Base-by-base conservation (phyloP, 2,888 invertebrate genomes). In the Xanthia icteritia region DNA sequence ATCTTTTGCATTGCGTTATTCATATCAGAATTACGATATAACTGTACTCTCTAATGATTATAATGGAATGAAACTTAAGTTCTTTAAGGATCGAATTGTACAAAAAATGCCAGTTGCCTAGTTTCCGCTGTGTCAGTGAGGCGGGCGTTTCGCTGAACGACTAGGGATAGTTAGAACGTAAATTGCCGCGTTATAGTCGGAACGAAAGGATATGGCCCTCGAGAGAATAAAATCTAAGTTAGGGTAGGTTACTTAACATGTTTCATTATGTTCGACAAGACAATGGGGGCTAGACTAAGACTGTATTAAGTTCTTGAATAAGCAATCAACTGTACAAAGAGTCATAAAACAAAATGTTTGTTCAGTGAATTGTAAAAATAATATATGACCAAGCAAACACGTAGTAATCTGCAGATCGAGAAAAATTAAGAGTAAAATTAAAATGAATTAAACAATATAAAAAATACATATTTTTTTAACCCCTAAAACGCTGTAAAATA, bases 181-280 rank as follows among this genome's bases (percentile, higher is more conserved):
- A 92, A 93, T 92, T 90, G 90, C 86, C 87, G 86, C 81, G 86
- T 90, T 90, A 89, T 88, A 88, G 87, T 86, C 88, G 86, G 87
- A 89, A 90, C 86, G 68, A 76, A 84, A 83, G 80, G 77, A 78
- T 80, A 80, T 85, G 80, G 83, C 61, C 82, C 81, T 70, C 74
- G 4, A 79, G 81, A 81, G 82, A 65, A 83, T 82, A 83, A 82
- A 88, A 88, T 83, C 76, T 70, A 75, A 85, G 74, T 84, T 70
- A 73, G 85, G 75, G 73, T 56, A 58, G 42, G 42, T 65, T 74
- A 67, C 56, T 74, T 75, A 80, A 74, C 45, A 31, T 60, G 45
- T 36, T 68, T n/a, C n/a, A 58, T 68, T 58, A 68, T n/a, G 36
- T 39, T 70, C 54, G 39, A 68, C 56, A n/a, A 79, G 9, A 78